Evolutionary conservation across 1,140 invertebrate species (phyloP), one percentile per base, ranked within the genome.

Genomic region (Cecropterus lyciades): DNA sequence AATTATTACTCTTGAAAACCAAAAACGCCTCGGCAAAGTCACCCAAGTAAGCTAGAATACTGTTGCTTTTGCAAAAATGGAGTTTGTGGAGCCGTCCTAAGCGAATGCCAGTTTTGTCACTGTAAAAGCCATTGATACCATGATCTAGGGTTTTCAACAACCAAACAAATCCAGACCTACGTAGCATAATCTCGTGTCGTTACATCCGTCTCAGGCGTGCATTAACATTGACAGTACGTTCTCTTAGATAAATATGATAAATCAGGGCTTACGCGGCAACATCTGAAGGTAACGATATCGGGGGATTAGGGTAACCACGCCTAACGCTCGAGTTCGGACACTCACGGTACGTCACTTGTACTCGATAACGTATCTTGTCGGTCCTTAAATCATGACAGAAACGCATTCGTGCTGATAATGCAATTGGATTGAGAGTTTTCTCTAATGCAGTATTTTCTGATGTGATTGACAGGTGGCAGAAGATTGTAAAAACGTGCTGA

Each of bases 241-340:
- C 49, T 70, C 49, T 56, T 17, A 62, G 82, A 84, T 85, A 81
- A 75, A 65, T 66, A 65, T 82, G 84, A 86, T 80, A 86, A 88
- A 86, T 86, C 81, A 78, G 73, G 75, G 74, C 80, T 82, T 82
- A 73, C 16, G 82, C 84, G 84, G 85, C 66, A 55, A 80, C 71
- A 84, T 87, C 81, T 73, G 51, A 84, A 63, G 65, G 46, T 40
- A 67, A 62, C 55, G 68, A 69, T 76, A 71, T 75, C 53, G 57
- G 72, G 13, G 74, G 82, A 78, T 84, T 79, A 80, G 45, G 67
- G 65, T 57, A 43, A 65, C 76, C 79, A 82, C 78, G 70, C 75
- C 76, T 71, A 59, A 52, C 45, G 56, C 27, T 66, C 43, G 67
- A 63, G 73, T 45, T 65, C 49, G 73, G 40, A 75, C 40, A 45